phyloP scores from a whole-genome alignment of 92 coral and sea anemone genomes.

The Virgularia gustaviana region DNA sequence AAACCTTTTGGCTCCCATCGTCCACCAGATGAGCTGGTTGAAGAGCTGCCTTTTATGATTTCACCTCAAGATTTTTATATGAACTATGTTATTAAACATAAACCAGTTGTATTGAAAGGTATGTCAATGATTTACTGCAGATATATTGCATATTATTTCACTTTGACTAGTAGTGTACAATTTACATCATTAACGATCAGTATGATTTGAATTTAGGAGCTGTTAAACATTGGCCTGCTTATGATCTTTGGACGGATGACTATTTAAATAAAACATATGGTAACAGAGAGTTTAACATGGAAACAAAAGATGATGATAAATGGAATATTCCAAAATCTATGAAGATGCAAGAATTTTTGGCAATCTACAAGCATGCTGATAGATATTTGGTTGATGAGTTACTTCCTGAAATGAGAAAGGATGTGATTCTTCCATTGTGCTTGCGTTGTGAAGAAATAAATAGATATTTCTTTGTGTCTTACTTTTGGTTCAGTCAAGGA shows the following conservation, averaged over 20 bases:
- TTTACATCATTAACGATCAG: too few relatives aligned
- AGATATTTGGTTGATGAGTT: conserved; percentile 91
- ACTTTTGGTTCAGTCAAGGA: conserved; percentile 94
- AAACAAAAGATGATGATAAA: conserved; percentile 92
- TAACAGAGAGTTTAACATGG: conserved; percentile 66
- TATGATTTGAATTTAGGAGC: conserved; percentile 60
- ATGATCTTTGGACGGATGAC: conserved; percentile 90
- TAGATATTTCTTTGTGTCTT: conserved; percentile 87
- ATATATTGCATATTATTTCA: too few relatives aligned
- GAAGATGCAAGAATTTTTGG: conserved; percentile 62
- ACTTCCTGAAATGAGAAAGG: conserved; percentile 83
- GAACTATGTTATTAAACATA: conserved; percentile 92
- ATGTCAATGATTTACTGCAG: neutral
- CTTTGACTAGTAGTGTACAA: too few relatives aligned
- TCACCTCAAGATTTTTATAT: conserved; percentile 91
- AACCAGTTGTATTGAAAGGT: conserved; percentile 96
- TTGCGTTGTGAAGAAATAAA: conserved; percentile 94
- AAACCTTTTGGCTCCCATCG: conserved; percentile 98
- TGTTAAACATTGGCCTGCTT: conserved; percentile 97
- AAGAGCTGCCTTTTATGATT: conserved; percentile 82
- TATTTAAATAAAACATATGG: conserved; percentile 76
- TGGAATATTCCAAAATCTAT: conserved; percentile 66
- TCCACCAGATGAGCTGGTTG: conserved; percentile 80
- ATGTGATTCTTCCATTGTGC: conserved; percentile 74
- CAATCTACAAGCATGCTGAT: conserved; percentile 59